phyloP scores from a whole-genome alignment of 1,140 invertebrate species.

The Drosophila lowei region DNA sequence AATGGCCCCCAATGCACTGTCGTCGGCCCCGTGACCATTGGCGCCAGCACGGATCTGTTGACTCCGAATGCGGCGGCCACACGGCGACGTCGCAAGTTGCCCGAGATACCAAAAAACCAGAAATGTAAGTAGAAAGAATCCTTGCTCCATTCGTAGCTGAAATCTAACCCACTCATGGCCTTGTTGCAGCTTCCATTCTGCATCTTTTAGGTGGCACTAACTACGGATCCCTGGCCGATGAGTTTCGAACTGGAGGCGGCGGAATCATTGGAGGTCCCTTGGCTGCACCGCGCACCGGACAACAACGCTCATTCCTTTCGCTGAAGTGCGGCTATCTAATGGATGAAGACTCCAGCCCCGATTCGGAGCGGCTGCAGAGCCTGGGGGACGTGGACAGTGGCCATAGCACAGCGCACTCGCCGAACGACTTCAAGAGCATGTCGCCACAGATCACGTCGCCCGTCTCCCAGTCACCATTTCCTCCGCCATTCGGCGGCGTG shows the following conservation, averaged over 20 bases:
- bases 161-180: constrained; percentile 64
- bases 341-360: constrained; percentile 92
- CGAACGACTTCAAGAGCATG: constrained; percentile 92
- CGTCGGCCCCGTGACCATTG: constrained; percentile 47
- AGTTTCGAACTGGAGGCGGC: constrained; percentile 84
- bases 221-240: constrained; percentile 87
- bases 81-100: constrained; percentile 90
- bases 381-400: constrained; percentile 92
- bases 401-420: constrained; percentile 94
- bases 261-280: constrained; percentile 20
- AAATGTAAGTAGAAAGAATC: constrained; percentile 86
- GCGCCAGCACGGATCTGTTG: constrained; percentile 59
- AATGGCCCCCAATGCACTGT: constrained; percentile 44
- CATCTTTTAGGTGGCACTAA: constrained; percentile 77
- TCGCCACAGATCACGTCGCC: constrained; percentile 88
- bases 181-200: constrained; percentile 83
- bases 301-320: constrained; percentile 87
- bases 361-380: constrained; percentile 91
- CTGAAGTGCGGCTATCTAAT: constrained; percentile 90
- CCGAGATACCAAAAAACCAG: constrained; percentile 93
- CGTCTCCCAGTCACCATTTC: constrained; percentile 84
- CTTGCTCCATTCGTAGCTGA: constrained; percentile 46
- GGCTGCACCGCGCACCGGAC: constrained; percentile 38
- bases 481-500: constrained; percentile 86
- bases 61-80: constrained; percentile 63